These are phyloP conservation scores for Rhagonycha fulva DNA, from an alignment of 2,888 invertebrate genomes.

Conservation along the genomic window DNA sequence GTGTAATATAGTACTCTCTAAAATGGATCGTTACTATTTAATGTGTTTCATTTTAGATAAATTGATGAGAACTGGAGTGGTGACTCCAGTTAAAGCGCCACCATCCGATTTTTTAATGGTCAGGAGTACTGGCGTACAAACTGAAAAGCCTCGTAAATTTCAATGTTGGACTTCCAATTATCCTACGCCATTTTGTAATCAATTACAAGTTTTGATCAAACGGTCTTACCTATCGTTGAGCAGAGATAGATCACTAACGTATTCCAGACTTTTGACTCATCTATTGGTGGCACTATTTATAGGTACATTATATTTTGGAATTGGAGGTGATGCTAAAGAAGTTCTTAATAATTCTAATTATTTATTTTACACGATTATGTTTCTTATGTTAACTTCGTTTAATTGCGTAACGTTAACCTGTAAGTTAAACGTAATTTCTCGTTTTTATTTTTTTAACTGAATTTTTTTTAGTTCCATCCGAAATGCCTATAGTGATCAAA, in stretches of 20 bases:
- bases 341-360: conserved; percentile 86
- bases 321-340: conserved; percentile 84
- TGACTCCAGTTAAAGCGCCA: conserved; percentile 60
- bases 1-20: conserved; percentile 21
- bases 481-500: conserved; percentile 63
- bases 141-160: conserved; percentile 8
- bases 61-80: conserved; percentile 58
- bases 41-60: conserved; percentile 51
- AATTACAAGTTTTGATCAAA: conserved; percentile 64
- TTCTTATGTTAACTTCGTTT: conserved; percentile 92
- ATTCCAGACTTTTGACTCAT: conserved; percentile 80
- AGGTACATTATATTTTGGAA: conserved; percentile 80
- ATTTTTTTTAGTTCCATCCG: conserved; percentile 62
- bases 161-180: conserved; percentile 51
- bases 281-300: conserved; percentile 78
- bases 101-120: conserved; percentile 41
- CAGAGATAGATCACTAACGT: conserved; percentile 75
- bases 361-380: conserved; percentile 90
- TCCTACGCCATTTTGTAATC: conserved; percentile 63
- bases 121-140: conserved; percentile 19
- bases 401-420: conserved; percentile 88
- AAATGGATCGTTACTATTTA: background rate
- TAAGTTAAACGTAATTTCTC: conserved; percentile 61
- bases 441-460: background rate
- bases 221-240: conserved; percentile 67